Base-by-base conservation (phyloP, 2,113 vertebrate genomes). In the Microtus pennsylvanicus region DNA sequence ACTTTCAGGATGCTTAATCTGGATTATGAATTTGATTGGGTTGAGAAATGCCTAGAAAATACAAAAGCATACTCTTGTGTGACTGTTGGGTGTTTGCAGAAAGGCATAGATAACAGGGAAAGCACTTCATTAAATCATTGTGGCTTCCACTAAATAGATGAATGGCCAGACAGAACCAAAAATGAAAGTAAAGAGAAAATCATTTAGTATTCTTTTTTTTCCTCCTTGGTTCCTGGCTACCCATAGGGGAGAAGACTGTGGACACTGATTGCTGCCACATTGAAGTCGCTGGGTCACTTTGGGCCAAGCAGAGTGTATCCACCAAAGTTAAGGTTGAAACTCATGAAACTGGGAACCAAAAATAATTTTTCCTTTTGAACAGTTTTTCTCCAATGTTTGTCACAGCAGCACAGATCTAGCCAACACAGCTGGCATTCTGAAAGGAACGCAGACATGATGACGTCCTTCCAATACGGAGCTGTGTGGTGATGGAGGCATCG, bases 401-500 rank as follows among this genome's bases (percentile, higher is more conserved):
- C 61, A 85, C 5, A 83, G 22, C 24, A 9, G 52, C 13, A 63
- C 13, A 65, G 16, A 42, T 38, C 11, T 82, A 4, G n/a, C 16
- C 7, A 85, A 45, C 17, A 30, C 1, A 19, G 9, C 24, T 65
- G 4, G 7, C n/a, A 26, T 33, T 22, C 26, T 30, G 52, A 47
- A 35, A 45, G 13, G 63, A 61, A 42, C 16, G 24, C 16, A 81
- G 50, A 65, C 7, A 24, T 5, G 33, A 19, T 8, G 33, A 19
- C 30, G 5, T 17, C 33, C 26, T 28, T 33, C 7, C 2, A 10
- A 1, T 3, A 21, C 1, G 35, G 30, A 14, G 7, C 2, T 55
- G 21, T 12, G 19, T 52, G 9, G 13, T 33, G 45, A 47, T 5
- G 3, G 16, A 38, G 4, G 2, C 7, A 86, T 26, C 42, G 0